These are phyloP conservation scores for Xenus cinereus DNA, from an alignment of 2,113 vertebrate genomes.

Conservation along the genomic window DNA sequence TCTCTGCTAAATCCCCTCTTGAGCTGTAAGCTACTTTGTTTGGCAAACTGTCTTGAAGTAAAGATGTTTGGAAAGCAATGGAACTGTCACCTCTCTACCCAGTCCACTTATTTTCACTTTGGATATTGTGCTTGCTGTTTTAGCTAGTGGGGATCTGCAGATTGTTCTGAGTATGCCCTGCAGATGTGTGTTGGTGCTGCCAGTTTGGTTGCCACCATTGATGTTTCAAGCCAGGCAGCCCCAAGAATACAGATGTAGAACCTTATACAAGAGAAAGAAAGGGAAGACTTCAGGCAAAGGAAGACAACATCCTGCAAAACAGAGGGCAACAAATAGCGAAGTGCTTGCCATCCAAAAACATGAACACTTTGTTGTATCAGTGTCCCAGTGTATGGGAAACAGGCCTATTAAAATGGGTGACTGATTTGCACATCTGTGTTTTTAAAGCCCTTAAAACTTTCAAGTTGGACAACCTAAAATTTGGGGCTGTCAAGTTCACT, in stretches of 20 bases:
- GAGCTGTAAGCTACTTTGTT: not conserved
- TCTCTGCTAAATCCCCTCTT: not conserved
- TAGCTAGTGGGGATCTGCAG: not conserved
- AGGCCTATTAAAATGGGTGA: not conserved
- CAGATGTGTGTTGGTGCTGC: not conserved
- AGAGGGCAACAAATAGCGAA: not conserved
- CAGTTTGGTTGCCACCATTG: not conserved
- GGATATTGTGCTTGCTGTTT: not conserved
- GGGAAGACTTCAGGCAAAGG: not conserved
- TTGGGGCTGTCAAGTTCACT: not conserved
- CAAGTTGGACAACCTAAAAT: not conserved
- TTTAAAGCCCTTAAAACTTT: not conserved
- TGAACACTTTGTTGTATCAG: not conserved
- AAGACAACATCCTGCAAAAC: not conserved
- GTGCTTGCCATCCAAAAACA: not conserved
- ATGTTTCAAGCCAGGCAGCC: not conserved
- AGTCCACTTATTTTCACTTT: not conserved
- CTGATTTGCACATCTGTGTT: not conserved
- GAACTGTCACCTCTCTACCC: not conserved
- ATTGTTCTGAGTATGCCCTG: rapidly evolving
- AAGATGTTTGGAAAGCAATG: not conserved
- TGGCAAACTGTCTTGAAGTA: not conserved
- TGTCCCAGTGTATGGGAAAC: not conserved
- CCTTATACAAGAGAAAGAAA: not conserved
- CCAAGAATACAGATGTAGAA: not conserved